Percentiles rank a stretch among this genome's conserved stretches.
phyloP scores from a whole-genome alignment of 2,888 invertebrate species.

The Miltochrista miniata region DNA sequence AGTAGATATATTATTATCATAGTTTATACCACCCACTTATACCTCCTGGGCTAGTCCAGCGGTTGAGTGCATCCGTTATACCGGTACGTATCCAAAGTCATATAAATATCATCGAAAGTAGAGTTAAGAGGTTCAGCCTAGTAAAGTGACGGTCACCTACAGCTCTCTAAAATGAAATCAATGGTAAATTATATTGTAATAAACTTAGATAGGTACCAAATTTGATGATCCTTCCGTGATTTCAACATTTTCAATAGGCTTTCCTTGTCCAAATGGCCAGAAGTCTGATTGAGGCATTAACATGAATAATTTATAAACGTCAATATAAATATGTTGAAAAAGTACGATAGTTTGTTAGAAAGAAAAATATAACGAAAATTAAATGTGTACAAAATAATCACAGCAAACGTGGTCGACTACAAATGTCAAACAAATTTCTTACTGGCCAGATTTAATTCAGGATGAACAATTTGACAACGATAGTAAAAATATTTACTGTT shows the following conservation, averaged over 20 bases:
- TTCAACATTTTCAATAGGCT: conserved; percentile 28
- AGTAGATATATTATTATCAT: too few species aligned
- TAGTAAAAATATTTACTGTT: background rate
- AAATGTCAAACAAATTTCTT: conserved; percentile 25
- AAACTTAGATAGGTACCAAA: conserved; percentile 13
- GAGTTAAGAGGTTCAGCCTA: too few species aligned
- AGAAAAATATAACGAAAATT: conserved; percentile 25
- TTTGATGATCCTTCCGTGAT: conserved; percentile 25
- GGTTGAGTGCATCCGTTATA: too few species aligned
- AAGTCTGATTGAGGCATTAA: conserved; percentile 65
- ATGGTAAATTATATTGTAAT: too few species aligned
- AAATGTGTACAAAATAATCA: conserved; percentile 35
- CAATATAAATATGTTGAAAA: conserved; percentile 1
- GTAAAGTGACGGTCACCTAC: too few species aligned
- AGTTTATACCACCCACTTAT: too few species aligned
- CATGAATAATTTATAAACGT: conserved; percentile 13
- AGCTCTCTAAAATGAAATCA: too few species aligned
- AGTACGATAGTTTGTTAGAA: conserved; percentile 15
- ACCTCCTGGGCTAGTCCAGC: too few species aligned
- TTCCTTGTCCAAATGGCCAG: conserved; percentile 55
- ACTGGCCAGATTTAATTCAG: conserved; percentile 19
- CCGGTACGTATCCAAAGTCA: too few species aligned
- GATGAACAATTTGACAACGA: background rate
- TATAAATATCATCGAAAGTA: too few species aligned
- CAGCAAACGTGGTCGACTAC: conserved; percentile 20